Percentiles rank a stretch among this genome's conserved stretches.
These are phyloP conservation scores for Mixornis gularis DNA, from an alignment of 2,113 vertebrate species.

Conservation along the genomic window DNA sequence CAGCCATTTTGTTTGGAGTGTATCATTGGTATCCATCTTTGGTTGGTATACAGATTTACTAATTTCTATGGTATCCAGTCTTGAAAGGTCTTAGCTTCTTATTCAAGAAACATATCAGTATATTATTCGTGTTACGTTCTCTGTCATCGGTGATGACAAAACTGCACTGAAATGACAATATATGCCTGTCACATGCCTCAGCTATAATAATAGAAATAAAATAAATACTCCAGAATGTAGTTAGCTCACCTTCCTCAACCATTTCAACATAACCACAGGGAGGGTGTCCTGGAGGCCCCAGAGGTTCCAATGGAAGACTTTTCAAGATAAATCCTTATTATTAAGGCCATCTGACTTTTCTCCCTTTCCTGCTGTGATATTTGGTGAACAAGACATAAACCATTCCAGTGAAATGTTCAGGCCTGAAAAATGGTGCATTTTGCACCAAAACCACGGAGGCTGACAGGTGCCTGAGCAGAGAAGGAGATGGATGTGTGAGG, in stretches of 20 bases:
- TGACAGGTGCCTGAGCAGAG: background rate
- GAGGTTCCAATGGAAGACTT: background rate
- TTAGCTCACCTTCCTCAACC: background rate
- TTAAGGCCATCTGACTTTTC: background rate
- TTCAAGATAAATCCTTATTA: background rate
- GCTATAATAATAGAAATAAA: background rate
- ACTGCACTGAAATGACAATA: background rate
- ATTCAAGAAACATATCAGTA: background rate
- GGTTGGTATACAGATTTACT: background rate
- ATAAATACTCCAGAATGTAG: background rate
- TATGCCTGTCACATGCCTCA: background rate
- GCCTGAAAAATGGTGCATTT: background rate
- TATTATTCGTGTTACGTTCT: background rate
- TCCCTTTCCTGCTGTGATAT: background rate
- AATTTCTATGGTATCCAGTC: background rate
- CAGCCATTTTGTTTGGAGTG: slow-evolving; percentile 1
- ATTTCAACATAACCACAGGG: background rate
- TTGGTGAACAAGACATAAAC: background rate
- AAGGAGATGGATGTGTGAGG: background rate
- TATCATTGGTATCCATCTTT: background rate
- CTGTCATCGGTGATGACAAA: background rate
- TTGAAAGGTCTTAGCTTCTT: background rate
- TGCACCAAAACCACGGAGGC: background rate
- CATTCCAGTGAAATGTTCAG: background rate
- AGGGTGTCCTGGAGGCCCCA: background rate